These are phyloP conservation scores for Grammomys surdaster DNA, from an alignment of 2,113 vertebrate species.

Conservation along the genomic window DNA sequence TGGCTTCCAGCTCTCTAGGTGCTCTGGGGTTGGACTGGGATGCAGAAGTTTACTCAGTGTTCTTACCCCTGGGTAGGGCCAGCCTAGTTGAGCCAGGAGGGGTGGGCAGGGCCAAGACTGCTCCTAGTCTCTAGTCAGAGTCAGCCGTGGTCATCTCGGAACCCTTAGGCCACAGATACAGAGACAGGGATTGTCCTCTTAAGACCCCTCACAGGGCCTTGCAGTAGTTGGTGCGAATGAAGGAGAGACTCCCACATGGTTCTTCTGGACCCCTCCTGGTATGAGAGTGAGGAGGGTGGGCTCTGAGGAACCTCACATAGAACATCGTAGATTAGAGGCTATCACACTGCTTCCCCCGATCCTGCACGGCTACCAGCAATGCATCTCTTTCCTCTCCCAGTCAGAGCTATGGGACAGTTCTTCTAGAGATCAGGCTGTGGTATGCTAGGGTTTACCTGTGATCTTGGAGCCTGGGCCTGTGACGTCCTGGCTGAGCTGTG, in stretches of 20 bases:
- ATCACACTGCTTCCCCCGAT: accelerated
- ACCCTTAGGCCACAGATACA: not conserved
- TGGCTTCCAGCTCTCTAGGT: not conserved
- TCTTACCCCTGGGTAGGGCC: not conserved
- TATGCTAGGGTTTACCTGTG: not conserved
- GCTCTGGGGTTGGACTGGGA: not conserved
- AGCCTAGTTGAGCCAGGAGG: not conserved
- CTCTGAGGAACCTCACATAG: not conserved
- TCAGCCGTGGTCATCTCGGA: not conserved
- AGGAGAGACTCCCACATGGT: not conserved
- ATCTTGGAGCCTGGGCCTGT: no score
- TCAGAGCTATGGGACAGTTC: not conserved
- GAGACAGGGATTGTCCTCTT: not conserved
- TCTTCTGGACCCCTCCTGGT: not conserved
- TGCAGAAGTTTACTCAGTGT: not conserved
- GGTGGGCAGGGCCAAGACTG: not conserved
- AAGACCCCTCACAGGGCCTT: not conserved
- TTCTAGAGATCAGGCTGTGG: not conserved
- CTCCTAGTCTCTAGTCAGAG: not conserved
- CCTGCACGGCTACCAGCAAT: not conserved
- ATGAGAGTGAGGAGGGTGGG: not conserved
- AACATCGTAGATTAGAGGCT: not conserved
- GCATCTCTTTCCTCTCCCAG: accelerated
- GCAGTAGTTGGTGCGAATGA: not conserved
- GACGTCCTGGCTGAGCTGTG: not conserved